Evolutionary conservation across 2,113 vertebrate species (phyloP).

Genomic region (Semicossyphus pulcher): DNA sequence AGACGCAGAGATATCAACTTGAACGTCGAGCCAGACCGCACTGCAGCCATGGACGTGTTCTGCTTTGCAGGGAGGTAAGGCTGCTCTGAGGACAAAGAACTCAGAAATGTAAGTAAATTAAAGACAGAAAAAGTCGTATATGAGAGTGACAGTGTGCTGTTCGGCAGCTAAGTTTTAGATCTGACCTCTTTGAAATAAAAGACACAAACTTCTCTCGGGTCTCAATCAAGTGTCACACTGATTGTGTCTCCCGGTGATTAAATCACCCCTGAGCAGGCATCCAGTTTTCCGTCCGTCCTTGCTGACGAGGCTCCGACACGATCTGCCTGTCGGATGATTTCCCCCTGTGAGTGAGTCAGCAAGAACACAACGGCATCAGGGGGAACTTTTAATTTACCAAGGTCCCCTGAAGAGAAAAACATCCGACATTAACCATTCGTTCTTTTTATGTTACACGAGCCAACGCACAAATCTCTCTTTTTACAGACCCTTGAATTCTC

Average conservation of each 20-base stretch:
- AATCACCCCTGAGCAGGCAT: neutral
- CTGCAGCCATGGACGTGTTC: neutral
- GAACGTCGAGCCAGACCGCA: too few species aligned
- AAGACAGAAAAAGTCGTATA: neutral
- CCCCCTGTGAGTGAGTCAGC: slow-evolving; percentile 19
- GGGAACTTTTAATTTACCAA: neutral
- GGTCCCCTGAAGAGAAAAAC: neutral
- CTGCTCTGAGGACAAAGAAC: neutral
- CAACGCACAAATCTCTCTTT: neutral
- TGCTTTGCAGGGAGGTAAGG: neutral
- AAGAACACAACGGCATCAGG: slow-evolving; percentile 8
- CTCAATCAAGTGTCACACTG: slow-evolving; percentile 10
- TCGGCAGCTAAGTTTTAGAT: neutral
- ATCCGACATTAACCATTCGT: too few species aligned
- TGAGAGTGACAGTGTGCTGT: neutral
- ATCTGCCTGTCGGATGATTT: neutral
- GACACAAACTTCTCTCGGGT: neutral
- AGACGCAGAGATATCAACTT: neutral
- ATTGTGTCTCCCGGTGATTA: neutral
- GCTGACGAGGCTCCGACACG: slow-evolving; percentile 27
- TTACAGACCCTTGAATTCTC: neutral
- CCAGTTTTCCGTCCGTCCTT: neutral
- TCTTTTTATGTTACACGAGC: neutral
- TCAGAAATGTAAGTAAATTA: neutral
- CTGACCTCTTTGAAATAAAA: neutral